These are phyloP conservation scores for Copidosoma floridanum DNA, from an alignment of 1,140 invertebrate species.

Conservation along the genomic window DNA sequence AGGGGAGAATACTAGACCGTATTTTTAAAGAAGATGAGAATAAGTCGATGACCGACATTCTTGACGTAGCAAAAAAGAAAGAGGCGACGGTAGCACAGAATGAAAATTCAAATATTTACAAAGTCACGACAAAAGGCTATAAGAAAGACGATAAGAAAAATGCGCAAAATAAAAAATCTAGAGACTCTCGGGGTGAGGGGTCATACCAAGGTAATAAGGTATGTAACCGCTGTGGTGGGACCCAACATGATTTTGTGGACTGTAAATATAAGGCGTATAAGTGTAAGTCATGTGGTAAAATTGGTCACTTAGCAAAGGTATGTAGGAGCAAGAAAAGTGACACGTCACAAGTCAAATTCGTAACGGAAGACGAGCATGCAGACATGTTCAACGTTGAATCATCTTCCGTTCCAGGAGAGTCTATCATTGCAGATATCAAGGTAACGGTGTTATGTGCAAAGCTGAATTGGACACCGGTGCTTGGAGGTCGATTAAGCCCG, in stretches of 20 bases:
- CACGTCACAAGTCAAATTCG: not conserved
- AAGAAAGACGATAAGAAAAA: not conserved
- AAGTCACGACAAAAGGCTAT: not conserved
- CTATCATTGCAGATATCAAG: too few relatives aligned
- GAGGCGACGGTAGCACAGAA: not conserved
- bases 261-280: not conserved
- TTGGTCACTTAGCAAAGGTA: not conserved
- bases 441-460: too few relatives aligned
- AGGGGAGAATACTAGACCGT: constrained; percentile 21
- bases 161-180: not conserved
- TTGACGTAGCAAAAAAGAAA: not conserved
- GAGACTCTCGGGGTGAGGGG: too few relatives aligned
- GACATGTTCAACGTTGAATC: too few relatives aligned
- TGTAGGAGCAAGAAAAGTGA: not conserved
- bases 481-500: too few relatives aligned
- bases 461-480: too few relatives aligned
- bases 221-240: not conserved
- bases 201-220: not conserved
- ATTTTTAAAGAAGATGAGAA: constrained; percentile 9
- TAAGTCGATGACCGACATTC: not conserved
- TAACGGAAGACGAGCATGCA: not conserved
- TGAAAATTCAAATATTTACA: not conserved
- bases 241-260: not conserved
- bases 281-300: not conserved
- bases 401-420: too few relatives aligned